phyloP scores from a whole-genome alignment of 2,113 vertebrate species.

The Austrofundulus limnaeus region DNA sequence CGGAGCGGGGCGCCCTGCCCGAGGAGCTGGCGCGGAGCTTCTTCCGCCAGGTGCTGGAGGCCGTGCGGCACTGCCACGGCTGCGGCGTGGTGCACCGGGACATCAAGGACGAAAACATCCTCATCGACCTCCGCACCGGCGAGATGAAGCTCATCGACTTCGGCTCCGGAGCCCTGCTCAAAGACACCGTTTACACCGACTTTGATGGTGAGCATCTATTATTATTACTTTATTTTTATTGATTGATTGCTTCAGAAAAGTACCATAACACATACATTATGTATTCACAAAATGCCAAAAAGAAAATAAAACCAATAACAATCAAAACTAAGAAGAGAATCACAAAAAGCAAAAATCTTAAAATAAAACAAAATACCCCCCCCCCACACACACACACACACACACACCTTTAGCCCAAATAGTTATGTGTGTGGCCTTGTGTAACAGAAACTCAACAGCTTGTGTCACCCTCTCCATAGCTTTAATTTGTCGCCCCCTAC shows the following conservation, averaged over 20 bases:
- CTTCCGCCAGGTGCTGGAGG: slow-evolving; percentile 91
- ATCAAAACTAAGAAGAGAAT: too few relatives aligned
- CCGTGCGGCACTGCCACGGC: slow-evolving; percentile 88
- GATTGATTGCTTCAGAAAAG: too few relatives aligned
- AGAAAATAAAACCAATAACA: too few relatives aligned
- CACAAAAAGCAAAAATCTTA: too few relatives aligned
- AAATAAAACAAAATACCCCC: too few relatives aligned
- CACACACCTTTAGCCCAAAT: too few relatives aligned
- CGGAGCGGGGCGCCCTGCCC: slow-evolving; percentile 84
- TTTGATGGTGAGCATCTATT: slow-evolving; percentile 88
- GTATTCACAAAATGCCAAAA: too few relatives aligned
- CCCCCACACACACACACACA: too few relatives aligned
- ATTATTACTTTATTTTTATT: not conserved
- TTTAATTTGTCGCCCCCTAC: slow-evolving; percentile 63
- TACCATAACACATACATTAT: too few relatives aligned
- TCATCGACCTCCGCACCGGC: slow-evolving; percentile 85
- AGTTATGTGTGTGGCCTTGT: not conserved
- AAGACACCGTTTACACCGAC: slow-evolving; percentile 93
- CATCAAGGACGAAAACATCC: slow-evolving; percentile 94
- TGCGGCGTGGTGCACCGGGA: slow-evolving; percentile 92
- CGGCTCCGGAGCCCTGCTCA: slow-evolving; percentile 90
- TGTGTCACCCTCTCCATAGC: slow-evolving; percentile 21
- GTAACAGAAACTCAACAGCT: slow-evolving; percentile 30
- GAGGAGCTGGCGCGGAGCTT: slow-evolving; percentile 89
- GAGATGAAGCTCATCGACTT: slow-evolving; percentile 97